Percentiles rank a stretch among this genome's conserved stretches.
These are phyloP conservation scores for Herpetotheres cachinnans DNA, from an alignment of 2,113 vertebrate species.

Conservation along the genomic window DNA sequence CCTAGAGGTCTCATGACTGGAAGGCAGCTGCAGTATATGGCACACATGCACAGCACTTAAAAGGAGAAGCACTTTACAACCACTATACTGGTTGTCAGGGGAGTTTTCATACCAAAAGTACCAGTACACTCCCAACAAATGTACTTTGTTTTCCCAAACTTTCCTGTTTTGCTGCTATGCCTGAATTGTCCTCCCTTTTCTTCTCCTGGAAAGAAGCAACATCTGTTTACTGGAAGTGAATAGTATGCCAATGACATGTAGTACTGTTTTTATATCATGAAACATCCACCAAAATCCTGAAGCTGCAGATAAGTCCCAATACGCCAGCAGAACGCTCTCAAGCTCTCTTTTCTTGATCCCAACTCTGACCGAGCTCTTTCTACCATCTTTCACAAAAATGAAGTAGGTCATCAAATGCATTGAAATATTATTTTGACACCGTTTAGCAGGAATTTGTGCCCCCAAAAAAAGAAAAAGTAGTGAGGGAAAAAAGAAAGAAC, in stretches of 20 bases:
- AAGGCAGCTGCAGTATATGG: rapidly evolving
- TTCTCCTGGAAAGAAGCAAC: not conserved
- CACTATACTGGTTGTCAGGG: not conserved
- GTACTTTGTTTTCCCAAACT: not conserved
- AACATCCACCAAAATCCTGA: not conserved
- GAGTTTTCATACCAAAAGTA: not conserved
- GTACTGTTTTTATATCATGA: not conserved
- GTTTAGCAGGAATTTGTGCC: not conserved
- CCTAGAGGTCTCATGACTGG: not conserved
- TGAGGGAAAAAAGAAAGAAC: not conserved
- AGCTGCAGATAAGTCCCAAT: not conserved
- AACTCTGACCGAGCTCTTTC: not conserved
- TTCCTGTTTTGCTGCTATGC: not conserved
- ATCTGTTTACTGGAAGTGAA: not conserved
- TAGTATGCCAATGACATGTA: rapidly evolving
- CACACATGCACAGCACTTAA: not conserved
- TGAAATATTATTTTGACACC: not conserved
- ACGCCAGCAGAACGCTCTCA: not conserved
- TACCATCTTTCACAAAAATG: not conserved
- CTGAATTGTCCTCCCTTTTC: not conserved
- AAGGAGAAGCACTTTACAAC: not conserved
- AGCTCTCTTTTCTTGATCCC: not conserved
- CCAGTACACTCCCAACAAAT: not conserved
- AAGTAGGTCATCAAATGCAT: not conserved
- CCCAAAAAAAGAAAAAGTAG: not conserved